Evolutionary conservation across 2,888 invertebrate species (phyloP), one percentile per base, ranked within the genome.

Genomic region (Brenthis hecate): DNA sequence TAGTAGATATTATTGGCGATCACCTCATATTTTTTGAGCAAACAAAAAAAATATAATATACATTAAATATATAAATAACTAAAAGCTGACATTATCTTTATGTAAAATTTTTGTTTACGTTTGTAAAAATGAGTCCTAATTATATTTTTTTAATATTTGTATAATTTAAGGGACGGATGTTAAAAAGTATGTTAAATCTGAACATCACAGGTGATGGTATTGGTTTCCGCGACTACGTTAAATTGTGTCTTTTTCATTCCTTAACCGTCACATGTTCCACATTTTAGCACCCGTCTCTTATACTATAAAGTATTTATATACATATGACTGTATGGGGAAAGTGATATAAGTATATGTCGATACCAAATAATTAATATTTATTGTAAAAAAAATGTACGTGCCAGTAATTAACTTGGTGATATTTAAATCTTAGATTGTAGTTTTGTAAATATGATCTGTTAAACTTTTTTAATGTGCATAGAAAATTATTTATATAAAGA

Each of bases 351-450:
- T 77, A 77, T 80, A 81, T 84, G 83, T 85, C 78, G 90, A 91
- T 89, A 87, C 91, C 91, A 91, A 91, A 91, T 88, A 87, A 77
- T 79, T 77, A 81, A 48, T 84, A 88, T 87, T 90, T 90, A 88
- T 89, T 86, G 80, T 85, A 83, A 78, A 81, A 81, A 19, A 43
- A 79, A 70, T 63, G 50, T 78, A 77, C 78, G 88, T 87, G 89
- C 88, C 89, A 89, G 89, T 89, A 76, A 60, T 56, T 75, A 65
- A 72, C 69, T 67, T 70, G 75, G 81, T 83, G 79, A 79, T 80
- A 81, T 79, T 76, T 77, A 79, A 77, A 76, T 76, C 74, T 66
- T 71, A 66, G 58, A 70, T 69, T 72, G 64, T 73, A 56, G 72
- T 68, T 70, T 71, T 70, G 70, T 70, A 65, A 66, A 69, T 50